Evolutionary conservation across 1,140 invertebrate genomes (phyloP), one percentile per base, ranked within the genome.

Genomic region (Cherax destructor): DNA sequence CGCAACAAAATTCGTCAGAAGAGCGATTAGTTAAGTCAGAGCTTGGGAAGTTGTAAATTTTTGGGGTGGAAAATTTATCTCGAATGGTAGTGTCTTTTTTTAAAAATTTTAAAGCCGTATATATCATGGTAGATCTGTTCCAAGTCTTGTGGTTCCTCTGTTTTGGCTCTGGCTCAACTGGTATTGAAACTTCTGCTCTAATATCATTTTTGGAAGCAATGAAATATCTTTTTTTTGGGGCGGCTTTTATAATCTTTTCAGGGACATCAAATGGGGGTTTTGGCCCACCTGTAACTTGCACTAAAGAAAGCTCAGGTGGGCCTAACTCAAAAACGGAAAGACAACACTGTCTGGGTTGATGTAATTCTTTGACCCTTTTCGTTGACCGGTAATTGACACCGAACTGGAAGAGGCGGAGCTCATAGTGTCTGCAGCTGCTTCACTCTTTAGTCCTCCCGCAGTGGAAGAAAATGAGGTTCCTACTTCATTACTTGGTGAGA

Each of bases 301-400:
- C 61, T 65, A 21, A 4, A 30, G 49, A 47, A 76, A 41, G 69
- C 84, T 86, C 84, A 86, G 84, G 84, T 86, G 84, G 84, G 84
- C 84, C 84, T 77, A 76, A 74, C 84, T 86, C 84, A 86, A 86
- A 86, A 86, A 86, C 72, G 61, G 84, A 21, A 59, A 76, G 56
- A 11, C 74, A 72, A 49, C 50, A 0, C 5, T 65, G 18, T 16
- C 61, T 65, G 61, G 61, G 61, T 65, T 65, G 61, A 65, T 65
- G 61, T 21, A 65, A 21, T 6, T 65, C 18, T 21, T 21, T 18
- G 11, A 5, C 5, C 61, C 61, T 65, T 18, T 65, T 21, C 18
- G 13, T 65, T 65, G 13, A 21, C 61, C 61, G 5, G 61, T 56
- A 10, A 13, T 56, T 4, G 52, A 18, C 5, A 5, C 61, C 13